phyloP scores from a whole-genome alignment of 2,888 invertebrate species.

The Fragum whitleyi region DNA sequence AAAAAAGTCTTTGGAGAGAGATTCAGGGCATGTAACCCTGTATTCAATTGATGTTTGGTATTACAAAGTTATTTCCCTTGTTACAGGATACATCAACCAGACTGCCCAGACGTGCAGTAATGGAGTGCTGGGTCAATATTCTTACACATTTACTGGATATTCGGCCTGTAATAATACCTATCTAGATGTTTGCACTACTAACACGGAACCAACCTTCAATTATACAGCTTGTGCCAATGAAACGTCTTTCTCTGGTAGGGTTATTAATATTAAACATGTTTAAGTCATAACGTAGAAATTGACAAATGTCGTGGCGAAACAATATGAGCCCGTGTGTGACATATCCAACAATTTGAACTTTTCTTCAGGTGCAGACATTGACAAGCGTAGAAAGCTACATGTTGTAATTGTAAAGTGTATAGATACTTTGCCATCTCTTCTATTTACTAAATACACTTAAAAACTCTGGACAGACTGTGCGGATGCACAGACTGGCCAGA shows the following conservation, averaged over 20 bases:
- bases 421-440: too few relatives aligned
- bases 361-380: too few relatives aligned
- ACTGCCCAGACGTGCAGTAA: slow-evolving; percentile 44
- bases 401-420: too few relatives aligned
- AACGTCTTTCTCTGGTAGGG: slow-evolving; percentile 64
- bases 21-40: too few relatives aligned
- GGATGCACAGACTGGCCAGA: too few relatives aligned
- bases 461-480: too few relatives aligned
- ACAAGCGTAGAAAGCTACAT: too few relatives aligned
- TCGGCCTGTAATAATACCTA: slow-evolving; percentile 39
- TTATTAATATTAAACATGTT: background rate
- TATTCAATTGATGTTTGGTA: too few relatives aligned
- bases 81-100: slow-evolving; percentile 51
- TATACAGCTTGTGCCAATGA: slow-evolving; percentile 63
- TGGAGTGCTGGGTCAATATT: slow-evolving; percentile 38
- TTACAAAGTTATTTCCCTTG: background rate
- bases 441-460: too few relatives aligned
- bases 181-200: slow-evolving; percentile 61
- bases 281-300: background rate
- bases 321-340: background rate
- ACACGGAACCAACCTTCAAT: slow-evolving; percentile 64
- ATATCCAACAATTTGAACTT: background rate
- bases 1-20: too few relatives aligned
- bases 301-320: background rate
- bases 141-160: slow-evolving; percentile 41